Base-by-base conservation (phyloP, 2,113 vertebrate species). In the Ibidorhyncha struthersii region DNA sequence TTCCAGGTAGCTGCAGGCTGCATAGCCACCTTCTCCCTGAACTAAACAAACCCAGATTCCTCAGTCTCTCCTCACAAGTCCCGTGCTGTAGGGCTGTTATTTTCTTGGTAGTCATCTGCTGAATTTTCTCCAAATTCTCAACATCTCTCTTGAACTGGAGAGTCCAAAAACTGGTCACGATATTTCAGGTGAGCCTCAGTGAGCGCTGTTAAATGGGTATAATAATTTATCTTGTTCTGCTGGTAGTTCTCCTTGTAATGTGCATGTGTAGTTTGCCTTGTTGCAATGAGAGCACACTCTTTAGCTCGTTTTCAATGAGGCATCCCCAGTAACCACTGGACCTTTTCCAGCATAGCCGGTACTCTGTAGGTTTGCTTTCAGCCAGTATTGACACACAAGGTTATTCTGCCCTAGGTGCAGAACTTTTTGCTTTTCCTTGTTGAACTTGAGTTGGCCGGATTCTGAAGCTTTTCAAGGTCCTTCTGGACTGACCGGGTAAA, bases 81-180 rank as follows among this genome's bases (percentile, higher is more conserved):
- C 32, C 0, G 1, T 11, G 2, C 4, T 25, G 10, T 22, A 10
- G 18, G 43, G 23, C 21, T 34, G 2, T 27, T 47, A 8, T 25
- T 47, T 4, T 34, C 67, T 47, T 16, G 5, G n/a, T 4, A 18
- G 18, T 19, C 5, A 53, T 88, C 29, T 45, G 7, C 23, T 15
- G 20, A 13, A 16, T 86, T 69, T 66, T 43, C 45, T 84, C 36
- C 32, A 61, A 53, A 38, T n/a, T 66, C 47, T 76, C 41, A 56
- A 12, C 36, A 20, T 49, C 21, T 34, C 2, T 63, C n/a, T 79
- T 55, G 13, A 62, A 66, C 40, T 41, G 55, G 25, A 22, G 73
- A 41, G 41, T 25, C 71, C 41, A 56, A 76, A 72, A 55, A 6
- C 8, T 1, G 0, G 22, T 32, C 21, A 34, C 1, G 0, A 23